Conservation (phyloP, 2,113 vertebrate species). For the Nesogale talazaci region DNA sequence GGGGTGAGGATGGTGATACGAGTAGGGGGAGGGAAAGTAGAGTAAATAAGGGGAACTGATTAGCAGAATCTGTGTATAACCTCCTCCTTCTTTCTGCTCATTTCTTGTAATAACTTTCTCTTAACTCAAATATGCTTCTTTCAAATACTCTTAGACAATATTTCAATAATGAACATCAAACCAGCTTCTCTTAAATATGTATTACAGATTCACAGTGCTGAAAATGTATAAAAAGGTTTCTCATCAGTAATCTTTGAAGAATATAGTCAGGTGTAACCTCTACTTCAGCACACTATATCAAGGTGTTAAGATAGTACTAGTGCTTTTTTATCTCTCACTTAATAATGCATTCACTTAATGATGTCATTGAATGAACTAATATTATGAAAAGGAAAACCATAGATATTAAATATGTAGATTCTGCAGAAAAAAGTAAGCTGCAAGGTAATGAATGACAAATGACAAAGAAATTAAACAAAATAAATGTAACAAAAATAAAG, state of each 20-base stretch:
- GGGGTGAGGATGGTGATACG: too few species aligned
- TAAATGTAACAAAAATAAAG: background rate
- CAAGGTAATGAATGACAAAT: constrained; percentile 16
- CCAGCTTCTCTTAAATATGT: background rate
- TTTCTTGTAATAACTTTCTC: background rate
- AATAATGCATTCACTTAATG: constrained; percentile 73
- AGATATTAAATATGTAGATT: constrained; percentile 70
- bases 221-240: background rate
- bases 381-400: constrained; percentile 63
- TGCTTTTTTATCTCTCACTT: constrained; percentile 23
- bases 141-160: background rate
- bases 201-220: background rate
- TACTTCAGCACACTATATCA: constrained; percentile 69
- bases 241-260: constrained; percentile 55
- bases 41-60: too few species aligned
- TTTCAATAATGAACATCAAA: background rate
- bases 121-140: background rate
- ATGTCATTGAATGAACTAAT: constrained; percentile 77
- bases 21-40: too few species aligned
- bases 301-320: constrained; percentile 47
- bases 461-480: constrained; percentile 35
- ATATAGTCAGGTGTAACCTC: constrained; percentile 56
- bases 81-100: too few species aligned
- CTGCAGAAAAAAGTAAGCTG: constrained; percentile 59
- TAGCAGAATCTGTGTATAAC: too few species aligned